Conservation (phyloP, 2,888 invertebrate genomes). For the Synanthedon formicaeformis region DNA sequence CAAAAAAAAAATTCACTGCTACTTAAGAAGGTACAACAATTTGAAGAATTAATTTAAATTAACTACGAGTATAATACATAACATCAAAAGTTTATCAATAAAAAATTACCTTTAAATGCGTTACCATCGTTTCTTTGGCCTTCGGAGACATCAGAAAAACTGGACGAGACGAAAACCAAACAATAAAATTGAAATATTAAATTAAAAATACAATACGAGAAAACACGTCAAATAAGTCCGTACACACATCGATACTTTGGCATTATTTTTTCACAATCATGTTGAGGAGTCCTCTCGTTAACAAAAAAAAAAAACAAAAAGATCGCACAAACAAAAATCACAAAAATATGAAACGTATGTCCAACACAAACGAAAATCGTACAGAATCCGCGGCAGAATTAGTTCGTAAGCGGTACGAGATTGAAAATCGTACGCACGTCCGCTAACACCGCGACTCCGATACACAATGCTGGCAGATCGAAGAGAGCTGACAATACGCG, state of each 20-base stretch:
- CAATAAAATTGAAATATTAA: slow-evolving; percentile 25
- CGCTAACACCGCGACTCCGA: slow-evolving; percentile 39
- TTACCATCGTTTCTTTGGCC: slow-evolving; percentile 62
- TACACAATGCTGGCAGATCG: slow-evolving; percentile 70
- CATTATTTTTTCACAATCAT: slow-evolving; percentile 36
- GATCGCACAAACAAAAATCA: slow-evolving; percentile 28
- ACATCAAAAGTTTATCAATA: background rate
- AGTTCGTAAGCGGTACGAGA: slow-evolving; percentile 37
- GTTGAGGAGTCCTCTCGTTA: slow-evolving; percentile 19
- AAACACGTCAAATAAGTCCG: slow-evolving; percentile 44
- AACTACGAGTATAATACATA: no score
- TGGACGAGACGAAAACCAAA: slow-evolving; percentile 22
- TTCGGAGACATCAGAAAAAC: slow-evolving; percentile 52
- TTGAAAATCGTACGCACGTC: slow-evolving; percentile 48
- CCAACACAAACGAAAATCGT: slow-evolving; percentile 28
- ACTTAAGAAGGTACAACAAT: no score
- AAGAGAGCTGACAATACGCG: slow-evolving; percentile 67
- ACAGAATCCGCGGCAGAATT: slow-evolving; percentile 29
- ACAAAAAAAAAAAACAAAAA: slow-evolving; percentile 29
- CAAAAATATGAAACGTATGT: slow-evolving; percentile 31
- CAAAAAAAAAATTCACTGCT: no score
- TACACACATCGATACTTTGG: slow-evolving; percentile 61
- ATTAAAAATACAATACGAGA: slow-evolving; percentile 27
- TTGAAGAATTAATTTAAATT: no score
- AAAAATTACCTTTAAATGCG: slow-evolving; percentile 46